These are phyloP conservation scores for Chymomyza procnemis DNA, from an alignment of 2,888 invertebrate species.

Conservation along the genomic window DNA sequence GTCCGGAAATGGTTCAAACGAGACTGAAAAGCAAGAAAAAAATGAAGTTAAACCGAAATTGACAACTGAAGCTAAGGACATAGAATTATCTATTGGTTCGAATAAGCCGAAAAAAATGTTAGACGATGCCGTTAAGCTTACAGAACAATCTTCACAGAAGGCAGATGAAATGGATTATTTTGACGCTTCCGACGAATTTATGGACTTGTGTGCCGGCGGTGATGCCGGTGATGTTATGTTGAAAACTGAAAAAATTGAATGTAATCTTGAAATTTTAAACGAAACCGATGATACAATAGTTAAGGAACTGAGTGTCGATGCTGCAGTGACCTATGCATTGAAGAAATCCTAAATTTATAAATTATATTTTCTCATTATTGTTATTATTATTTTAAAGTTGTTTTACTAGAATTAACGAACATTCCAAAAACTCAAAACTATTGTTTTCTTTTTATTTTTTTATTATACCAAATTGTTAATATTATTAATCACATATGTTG, in stretches of 20 bases:
- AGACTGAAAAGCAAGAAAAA: not conserved
- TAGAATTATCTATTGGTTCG: not conserved
- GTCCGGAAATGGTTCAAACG: no score
- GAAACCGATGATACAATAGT: conserved; percentile 56
- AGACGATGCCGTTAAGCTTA: not conserved
- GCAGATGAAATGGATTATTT: conserved; percentile 34
- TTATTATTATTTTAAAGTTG: conserved; percentile 10
- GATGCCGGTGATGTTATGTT: conserved; percentile 8
- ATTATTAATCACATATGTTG: no score
- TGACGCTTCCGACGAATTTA: conserved; percentile 32
- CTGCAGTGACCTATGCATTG: conserved; percentile 58
- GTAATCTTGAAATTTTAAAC: conserved; percentile 62
- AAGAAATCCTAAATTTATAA: conserved; percentile 16
- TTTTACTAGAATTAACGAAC: conserved; percentile 23
- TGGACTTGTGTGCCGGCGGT: not conserved
- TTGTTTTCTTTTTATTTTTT: conserved; percentile 1
- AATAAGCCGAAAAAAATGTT: not conserved
- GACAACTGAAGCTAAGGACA: not conserved
- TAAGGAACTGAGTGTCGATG: conserved; percentile 61
- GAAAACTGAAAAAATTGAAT: conserved; percentile 54
- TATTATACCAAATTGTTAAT: not conserved
- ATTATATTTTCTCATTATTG: conserved; percentile 1
- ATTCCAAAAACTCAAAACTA: conserved; percentile 30
- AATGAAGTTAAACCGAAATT: not conserved
- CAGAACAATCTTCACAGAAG: not conserved